Evolutionary conservation across 2,113 vertebrate species (phyloP).

Genomic region (Lamprologus ornatipinnis): DNA sequence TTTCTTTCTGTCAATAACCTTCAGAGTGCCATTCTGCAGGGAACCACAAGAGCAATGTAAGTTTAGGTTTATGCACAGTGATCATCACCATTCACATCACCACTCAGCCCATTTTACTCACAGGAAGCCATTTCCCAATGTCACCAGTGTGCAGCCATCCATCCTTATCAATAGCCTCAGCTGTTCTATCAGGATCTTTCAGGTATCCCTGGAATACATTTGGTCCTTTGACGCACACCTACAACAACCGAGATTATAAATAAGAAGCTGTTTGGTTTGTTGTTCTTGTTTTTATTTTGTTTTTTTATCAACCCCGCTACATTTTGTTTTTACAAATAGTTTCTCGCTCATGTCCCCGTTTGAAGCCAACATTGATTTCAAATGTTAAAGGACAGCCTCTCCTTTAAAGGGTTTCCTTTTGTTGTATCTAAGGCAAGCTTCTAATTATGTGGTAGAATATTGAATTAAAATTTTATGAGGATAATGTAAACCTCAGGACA

Average conservation of each 20-base stretch:
- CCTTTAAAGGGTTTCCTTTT: not conserved
- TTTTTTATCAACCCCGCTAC: not conserved
- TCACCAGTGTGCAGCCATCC: slow-evolving; percentile 98
- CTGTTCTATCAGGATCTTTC: slow-evolving; percentile 86
- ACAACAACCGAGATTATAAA: not conserved
- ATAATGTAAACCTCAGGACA: not conserved
- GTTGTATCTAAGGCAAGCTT: not conserved
- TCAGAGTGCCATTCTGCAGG: slow-evolving; percentile 88
- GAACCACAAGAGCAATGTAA: not conserved
- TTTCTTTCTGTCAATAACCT: slow-evolving; percentile 95
- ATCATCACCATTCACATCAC: not conserved
- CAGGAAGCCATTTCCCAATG: slow-evolving; percentile 92
- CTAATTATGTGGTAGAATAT: not conserved
- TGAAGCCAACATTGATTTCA: not conserved
- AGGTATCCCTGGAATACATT: slow-evolving; percentile 92
- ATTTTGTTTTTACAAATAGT: not conserved
- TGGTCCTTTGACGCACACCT: slow-evolving; percentile 93
- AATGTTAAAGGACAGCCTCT: not conserved
- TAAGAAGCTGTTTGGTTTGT: not conserved
- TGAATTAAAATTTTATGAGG: not conserved
- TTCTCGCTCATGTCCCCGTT: not conserved
- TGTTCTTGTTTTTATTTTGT: not conserved
- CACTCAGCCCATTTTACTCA: slow-evolving; percentile 56
- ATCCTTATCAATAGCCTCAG: slow-evolving; percentile 83
- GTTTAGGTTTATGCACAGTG: not conserved